Base-by-base conservation (phyloP, 92 coral and sea anemone genomes). In the Umimayanthus chanpuru region DNA sequence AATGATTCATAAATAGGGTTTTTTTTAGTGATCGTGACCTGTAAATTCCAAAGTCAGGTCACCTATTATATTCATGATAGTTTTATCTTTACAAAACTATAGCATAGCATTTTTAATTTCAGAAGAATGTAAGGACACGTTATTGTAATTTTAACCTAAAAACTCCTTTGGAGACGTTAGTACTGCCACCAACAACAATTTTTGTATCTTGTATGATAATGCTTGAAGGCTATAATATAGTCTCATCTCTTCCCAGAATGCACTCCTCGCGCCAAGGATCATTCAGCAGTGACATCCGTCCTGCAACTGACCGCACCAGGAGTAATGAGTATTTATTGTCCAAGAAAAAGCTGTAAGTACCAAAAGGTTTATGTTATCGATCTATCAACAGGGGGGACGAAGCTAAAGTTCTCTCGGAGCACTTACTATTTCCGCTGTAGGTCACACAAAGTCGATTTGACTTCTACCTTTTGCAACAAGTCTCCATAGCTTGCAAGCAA, bases 261-360 rank as follows among this genome's bases (percentile, higher is more conserved):
- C 96, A 93, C 56, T 83, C 95, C 72, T 92, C 88, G 11, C 92
- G 95, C 15, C 89, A 81, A 25, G 93, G 93, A 36, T 91, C 96
- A 11, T 91, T 90, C 66, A 92, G 92, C 85, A 94, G 95, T 89
- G 91, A 91, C 40, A 86, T 91, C 39, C 76, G 88, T 6, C 85
- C 91, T 28, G 79, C 87, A 9, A 44, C 39, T 44, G 88, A 77
- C 16, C 82, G 78, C 78, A 43, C 67, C 77, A 80, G 85, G 75
- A 86, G 90, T 77, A 85, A 88, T 71, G 94, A 92, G 30, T 91
- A 91, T 66, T 77, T 90, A 56, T 90, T 94, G 61, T 86, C 92
- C 53, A 94, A 93, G 89, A 94, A 94, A 86, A 80, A 90, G 79
- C 86, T 85, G 98, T 93, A 93, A 90, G 98, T 91, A 56, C 21